A percentile compares a stretch with the other conserved stretches of the same genome.
Evolutionary conservation across 2,888 invertebrate genomes (phyloP).

Genomic region (Mimachlamys varia): DNA sequence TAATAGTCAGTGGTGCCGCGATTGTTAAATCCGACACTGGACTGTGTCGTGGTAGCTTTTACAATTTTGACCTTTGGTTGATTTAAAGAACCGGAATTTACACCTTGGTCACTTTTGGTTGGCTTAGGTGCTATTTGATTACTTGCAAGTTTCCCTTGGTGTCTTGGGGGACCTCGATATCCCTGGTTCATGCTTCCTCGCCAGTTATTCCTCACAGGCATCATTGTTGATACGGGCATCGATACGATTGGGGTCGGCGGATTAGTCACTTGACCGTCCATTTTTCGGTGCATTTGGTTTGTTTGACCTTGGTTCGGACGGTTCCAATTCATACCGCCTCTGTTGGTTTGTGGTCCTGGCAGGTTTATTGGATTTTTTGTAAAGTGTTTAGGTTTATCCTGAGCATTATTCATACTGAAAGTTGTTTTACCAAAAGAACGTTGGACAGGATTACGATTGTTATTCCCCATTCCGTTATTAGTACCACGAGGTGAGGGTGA

Average conservation of each 20-base stretch:
- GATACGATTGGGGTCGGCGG: neutral
- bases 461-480: neutral
- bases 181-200: neutral
- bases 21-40: neutral
- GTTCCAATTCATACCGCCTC: slow-evolving; percentile 6
- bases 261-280: neutral
- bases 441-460: neutral
- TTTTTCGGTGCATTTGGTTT: neutral
- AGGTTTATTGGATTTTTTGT: neutral
- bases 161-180: neutral
- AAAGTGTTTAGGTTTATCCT: neutral
- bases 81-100: neutral
- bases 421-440: neutral
- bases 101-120: neutral
- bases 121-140: neutral
- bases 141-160: neutral
- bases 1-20: neutral
- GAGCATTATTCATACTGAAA: neutral
- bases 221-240: neutral
- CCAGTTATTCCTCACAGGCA: neutral
- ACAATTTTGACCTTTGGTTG: neutral
- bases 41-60: neutral
- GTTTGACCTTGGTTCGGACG: neutral
- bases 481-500: neutral
- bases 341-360: neutral